Base-by-base conservation (phyloP, 1,140 invertebrate species). In the Hesperophylax magnus region DNA sequence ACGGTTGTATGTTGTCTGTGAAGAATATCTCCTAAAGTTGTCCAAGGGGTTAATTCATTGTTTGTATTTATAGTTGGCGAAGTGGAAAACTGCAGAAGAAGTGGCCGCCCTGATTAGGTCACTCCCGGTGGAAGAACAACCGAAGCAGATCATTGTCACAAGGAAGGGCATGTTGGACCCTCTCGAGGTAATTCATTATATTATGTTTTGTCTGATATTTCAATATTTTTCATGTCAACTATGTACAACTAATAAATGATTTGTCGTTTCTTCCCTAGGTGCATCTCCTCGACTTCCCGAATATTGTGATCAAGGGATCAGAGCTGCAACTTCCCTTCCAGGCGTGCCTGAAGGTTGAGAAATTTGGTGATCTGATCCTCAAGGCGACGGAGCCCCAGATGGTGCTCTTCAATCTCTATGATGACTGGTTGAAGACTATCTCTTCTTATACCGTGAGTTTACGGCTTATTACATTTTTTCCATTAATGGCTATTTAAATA, bases 1-100 rank as follows among this genome's bases (percentile, higher is more conserved):
- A n/a, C n/a, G n/a, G n/a, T n/a, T n/a, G n/a, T n/a, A n/a, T n/a
- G n/a, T n/a, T n/a, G n/a, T n/a, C n/a, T n/a, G n/a, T n/a, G n/a
- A n/a, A n/a, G n/a, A n/a, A n/a, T n/a, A n/a, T n/a, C n/a, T n/a
- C n/a, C n/a, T n/a, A n/a, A n/a, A n/a, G n/a, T n/a, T n/a, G n/a
- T n/a, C n/a, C n/a, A n/a, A n/a, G n/a, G n/a, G n/a, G n/a, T 18
- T 58, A 58, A 58, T 7, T 7, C 3, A 18, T 61, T 61, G 2
- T 61, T 61, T 14, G 24, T 24, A 61, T 22, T 18, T 18, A 67
- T 88, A 97, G 91, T 91, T 99, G 87, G 98, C 98, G 2, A 99
- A 99, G 90, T 99, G 98, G 98, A 99, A 99, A 90, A 99, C 98
- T 8, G 99, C 99, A 69, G 99, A 99, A 91, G 99, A 99, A 96